Conservation (phyloP, 2,113 vertebrate genomes). For the Neopipo cinnamomea region DNA sequence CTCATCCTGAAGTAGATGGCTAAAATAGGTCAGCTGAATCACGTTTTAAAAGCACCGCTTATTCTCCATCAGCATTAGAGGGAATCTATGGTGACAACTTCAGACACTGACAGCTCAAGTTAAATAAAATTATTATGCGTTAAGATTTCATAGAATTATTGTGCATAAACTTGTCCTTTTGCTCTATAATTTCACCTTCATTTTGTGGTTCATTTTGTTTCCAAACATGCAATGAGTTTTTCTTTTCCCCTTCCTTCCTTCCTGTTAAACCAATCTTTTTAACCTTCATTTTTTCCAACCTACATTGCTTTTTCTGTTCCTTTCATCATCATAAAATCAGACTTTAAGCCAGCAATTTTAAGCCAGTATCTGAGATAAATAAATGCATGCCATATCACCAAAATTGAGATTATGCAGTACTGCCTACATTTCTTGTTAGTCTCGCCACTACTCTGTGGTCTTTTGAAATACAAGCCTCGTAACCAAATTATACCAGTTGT, state of each 20-base stretch:
- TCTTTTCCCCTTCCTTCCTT: neutral
- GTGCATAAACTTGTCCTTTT: neutral
- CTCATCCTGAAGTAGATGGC: slow-evolving; percentile 18
- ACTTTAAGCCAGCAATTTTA: neutral
- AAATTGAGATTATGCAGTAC: neutral
- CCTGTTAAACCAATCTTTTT: neutral
- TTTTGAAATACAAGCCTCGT: neutral
- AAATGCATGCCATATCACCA: neutral
- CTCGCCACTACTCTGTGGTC: neutral
- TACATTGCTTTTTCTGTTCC: neutral
- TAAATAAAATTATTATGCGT: neutral
- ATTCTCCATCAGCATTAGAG: neutral
- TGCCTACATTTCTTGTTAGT: neutral
- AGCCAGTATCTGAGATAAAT: neutral
- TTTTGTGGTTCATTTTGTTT: neutral
- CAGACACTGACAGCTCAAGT: neutral
- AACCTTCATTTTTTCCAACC: neutral
- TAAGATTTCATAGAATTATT: neutral
- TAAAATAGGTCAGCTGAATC: slow-evolving; percentile 47
- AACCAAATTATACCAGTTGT: neutral
- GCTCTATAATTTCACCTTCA: neutral
- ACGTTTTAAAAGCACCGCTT: slow-evolving; percentile 1
- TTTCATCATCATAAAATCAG: neutral
- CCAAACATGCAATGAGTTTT: neutral
- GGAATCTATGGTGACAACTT: neutral